Conservation (phyloP, 2,113 vertebrate genomes). For the Pontoporia blainvillei region DNA sequence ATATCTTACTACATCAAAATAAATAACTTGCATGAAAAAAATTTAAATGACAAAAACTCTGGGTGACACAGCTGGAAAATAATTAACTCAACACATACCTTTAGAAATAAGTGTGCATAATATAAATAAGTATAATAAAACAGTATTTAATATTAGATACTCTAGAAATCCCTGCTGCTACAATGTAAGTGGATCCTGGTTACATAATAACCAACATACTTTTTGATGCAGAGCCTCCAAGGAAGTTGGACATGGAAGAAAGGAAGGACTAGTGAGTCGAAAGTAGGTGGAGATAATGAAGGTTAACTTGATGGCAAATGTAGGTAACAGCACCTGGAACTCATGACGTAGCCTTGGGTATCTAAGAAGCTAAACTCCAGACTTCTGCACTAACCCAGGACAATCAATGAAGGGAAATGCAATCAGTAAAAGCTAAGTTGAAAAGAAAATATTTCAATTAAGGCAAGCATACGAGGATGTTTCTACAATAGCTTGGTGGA, state of each 20-base stretch:
- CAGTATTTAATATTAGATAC: background rate
- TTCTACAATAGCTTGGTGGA: background rate
- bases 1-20: background rate
- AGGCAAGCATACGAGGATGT: background rate
- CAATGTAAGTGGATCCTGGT: background rate
- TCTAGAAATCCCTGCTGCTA: background rate
- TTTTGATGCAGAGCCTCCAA: background rate
- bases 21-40: background rate
- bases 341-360: background rate
- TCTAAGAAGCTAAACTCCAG: background rate
- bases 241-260: background rate
- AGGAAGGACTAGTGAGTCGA: background rate
- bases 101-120: background rate
- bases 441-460: background rate
- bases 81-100: background rate
- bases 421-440: background rate
- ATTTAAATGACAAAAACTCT: background rate
- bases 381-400: background rate
- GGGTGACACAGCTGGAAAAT: background rate
- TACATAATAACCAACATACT: background rate
- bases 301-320: background rate
- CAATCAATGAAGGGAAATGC: background rate
- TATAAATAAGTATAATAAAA: background rate
- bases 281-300: background rate
- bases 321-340: background rate